phyloP scores from a whole-genome alignment of 2,888 invertebrate genomes.

The Junonia oenone region DNA sequence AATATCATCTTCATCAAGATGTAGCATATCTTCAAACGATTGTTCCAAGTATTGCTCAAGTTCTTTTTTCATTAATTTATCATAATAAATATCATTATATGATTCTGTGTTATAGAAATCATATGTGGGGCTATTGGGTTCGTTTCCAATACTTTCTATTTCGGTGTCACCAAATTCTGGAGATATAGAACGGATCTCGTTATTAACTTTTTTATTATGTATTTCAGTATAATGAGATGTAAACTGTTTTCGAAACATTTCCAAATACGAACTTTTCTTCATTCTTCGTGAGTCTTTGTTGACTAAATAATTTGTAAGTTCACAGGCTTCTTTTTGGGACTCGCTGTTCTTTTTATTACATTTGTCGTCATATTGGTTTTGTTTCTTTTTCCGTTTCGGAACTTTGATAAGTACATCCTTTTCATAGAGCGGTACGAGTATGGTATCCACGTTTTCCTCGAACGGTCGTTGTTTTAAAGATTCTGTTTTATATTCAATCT shows the following conservation, averaged over 20 bases:
- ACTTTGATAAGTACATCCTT: constrained; percentile 68
- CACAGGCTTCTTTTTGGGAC: constrained; percentile 35
- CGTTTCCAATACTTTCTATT: constrained; percentile 58
- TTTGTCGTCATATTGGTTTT: constrained; percentile 35
- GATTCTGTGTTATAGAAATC: constrained; percentile 65
- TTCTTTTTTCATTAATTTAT: constrained; percentile 53
- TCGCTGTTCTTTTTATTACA: constrained; percentile 31
- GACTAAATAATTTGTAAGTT: constrained; percentile 49
- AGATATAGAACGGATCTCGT: constrained; percentile 60
- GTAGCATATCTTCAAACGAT: constrained; percentile 47
- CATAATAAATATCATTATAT: constrained; percentile 69
- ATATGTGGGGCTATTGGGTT: constrained; percentile 33
- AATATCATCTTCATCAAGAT: constrained; percentile 36
- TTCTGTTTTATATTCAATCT: constrained; percentile 46
- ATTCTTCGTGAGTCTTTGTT: constrained; percentile 48
- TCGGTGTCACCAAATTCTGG: constrained; percentile 70
- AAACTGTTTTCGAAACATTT: constrained; percentile 64
- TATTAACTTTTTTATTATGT: constrained; percentile 29
- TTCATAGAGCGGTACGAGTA: constrained; percentile 71
- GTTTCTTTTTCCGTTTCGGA: constrained; percentile 48
- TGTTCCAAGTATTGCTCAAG: constrained; percentile 44
- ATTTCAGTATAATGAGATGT: constrained; percentile 31
- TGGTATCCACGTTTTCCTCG: constrained; percentile 59
- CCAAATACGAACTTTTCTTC: constrained; percentile 52
- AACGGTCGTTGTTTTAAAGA: constrained; percentile 33